phyloP scores from a whole-genome alignment of 2,888 invertebrate species.

The Napeogenes inachia region DNA sequence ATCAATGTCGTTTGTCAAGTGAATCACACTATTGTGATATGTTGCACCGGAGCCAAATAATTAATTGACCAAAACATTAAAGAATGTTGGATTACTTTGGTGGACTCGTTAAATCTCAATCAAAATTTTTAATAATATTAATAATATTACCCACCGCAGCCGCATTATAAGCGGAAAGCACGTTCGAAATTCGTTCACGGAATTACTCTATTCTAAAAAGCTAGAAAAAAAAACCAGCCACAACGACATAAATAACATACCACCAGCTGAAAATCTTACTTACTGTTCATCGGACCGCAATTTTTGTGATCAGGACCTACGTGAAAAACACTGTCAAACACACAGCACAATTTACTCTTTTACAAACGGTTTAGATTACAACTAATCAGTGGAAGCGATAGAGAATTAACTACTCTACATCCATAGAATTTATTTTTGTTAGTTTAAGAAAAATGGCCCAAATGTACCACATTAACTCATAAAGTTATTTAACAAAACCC shows the following conservation, averaged over 20 bases:
- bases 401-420: conserved; percentile 50
- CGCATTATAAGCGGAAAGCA: conserved; percentile 54
- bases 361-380: conserved; percentile 50
- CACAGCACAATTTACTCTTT: conserved; percentile 64
- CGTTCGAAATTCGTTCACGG: conserved; percentile 37
- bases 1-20: conserved; percentile 35
- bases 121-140: conserved; percentile 34
- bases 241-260: conserved; percentile 65
- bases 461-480: conserved; percentile 64
- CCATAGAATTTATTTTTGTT: conserved; percentile 55
- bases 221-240: conserved; percentile 59
- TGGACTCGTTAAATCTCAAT: conserved; percentile 35
- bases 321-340: conserved; percentile 76
- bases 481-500: conserved; percentile 53
- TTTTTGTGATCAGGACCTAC: conserved; percentile 77
- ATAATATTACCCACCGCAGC: conserved; percentile 37
- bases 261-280: conserved; percentile 69
- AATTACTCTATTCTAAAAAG: conserved; percentile 55
- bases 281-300: conserved; percentile 76
- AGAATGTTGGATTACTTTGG: conserved; percentile 42
- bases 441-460: conserved; percentile 61
- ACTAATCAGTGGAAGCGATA: conserved; percentile 44
- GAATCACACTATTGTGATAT: conserved; percentile 48
- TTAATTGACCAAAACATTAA: conserved; percentile 52
- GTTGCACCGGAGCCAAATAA: conserved; percentile 53